Conservation (phyloP, 2,113 vertebrate species). For the Cricetomys ansorgei region DNA sequence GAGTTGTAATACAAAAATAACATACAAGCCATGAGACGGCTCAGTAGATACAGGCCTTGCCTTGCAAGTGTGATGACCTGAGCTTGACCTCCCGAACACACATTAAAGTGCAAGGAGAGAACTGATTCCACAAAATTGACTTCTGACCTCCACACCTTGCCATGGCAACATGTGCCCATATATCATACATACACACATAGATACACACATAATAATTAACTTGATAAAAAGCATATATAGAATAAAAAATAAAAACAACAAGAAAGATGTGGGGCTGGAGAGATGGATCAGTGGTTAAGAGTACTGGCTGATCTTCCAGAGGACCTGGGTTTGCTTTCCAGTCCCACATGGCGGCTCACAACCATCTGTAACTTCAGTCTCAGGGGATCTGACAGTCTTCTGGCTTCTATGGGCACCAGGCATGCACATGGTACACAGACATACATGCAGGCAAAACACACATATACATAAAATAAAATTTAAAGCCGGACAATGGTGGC, state of each 20-base stretch:
- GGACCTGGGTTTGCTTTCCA: background rate
- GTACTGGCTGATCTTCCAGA: background rate
- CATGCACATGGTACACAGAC: background rate
- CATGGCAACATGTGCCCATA: background rate
- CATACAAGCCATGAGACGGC: background rate
- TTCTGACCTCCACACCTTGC: background rate
- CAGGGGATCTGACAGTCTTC: background rate
- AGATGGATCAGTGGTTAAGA: background rate
- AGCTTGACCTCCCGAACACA: background rate
- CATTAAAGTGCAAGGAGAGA: background rate
- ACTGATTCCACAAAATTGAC: background rate
- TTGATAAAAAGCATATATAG: background rate
- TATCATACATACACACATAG: background rate
- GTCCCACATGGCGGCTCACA: background rate
- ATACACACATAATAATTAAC: background rate
- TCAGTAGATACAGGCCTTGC: background rate
- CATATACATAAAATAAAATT: background rate
- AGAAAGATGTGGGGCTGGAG: background rate
- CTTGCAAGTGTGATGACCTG: background rate
- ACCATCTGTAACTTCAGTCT: background rate
- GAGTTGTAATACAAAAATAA: background rate
- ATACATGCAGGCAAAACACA: background rate
- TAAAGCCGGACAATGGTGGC: too few species aligned
- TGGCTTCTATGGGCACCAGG: background rate
- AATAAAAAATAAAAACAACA: background rate